Evolutionary conservation across 2,888 invertebrate genomes (phyloP).

Genomic region (Priocnemis perturbator): DNA sequence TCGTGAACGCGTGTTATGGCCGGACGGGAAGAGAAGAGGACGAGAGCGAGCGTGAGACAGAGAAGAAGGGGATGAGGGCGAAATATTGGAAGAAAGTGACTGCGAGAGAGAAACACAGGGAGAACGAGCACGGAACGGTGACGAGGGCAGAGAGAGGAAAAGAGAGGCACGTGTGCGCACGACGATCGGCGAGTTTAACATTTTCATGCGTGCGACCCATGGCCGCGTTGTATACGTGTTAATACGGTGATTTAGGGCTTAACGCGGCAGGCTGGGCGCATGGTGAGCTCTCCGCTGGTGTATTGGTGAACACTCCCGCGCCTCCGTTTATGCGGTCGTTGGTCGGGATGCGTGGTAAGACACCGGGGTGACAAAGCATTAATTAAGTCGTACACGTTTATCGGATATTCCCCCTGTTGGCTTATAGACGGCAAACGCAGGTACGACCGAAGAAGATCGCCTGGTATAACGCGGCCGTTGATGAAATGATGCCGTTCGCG

Average conservation of each 20-base stretch:
- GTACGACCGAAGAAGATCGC: conserved; percentile 46
- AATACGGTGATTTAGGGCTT: conserved; percentile 65
- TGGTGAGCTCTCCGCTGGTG: conserved; percentile 47
- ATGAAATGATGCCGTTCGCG: conserved; percentile 50
- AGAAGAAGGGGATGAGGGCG: conserved; percentile 16
- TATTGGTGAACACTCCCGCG: conserved; percentile 34
- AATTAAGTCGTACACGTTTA: conserved; percentile 61
- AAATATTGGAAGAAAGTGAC: no score
- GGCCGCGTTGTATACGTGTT: conserved; percentile 52
- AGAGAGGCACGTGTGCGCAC: conserved; percentile 22
- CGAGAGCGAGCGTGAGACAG: background rate
- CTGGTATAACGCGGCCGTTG: conserved; percentile 47
- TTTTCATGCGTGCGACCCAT: conserved; percentile 62
- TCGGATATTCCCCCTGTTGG: conserved; percentile 52
- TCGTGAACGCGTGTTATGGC: conserved; percentile 23
- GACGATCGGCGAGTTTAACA: conserved; percentile 45
- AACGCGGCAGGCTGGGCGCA: conserved; percentile 45
- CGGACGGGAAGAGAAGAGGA: conserved; percentile 7
- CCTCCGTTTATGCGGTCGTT: conserved; percentile 6
- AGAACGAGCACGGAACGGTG: background rate
- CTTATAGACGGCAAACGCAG: conserved; percentile 37
- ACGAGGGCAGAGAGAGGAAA: background rate
- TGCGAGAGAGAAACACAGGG: background rate
- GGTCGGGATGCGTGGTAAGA: conserved; percentile 52
- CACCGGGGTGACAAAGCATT: conserved; percentile 60